These are phyloP conservation scores for Entelurus aequoreus DNA, from an alignment of 2,113 vertebrate species.

Conservation along the genomic window DNA sequence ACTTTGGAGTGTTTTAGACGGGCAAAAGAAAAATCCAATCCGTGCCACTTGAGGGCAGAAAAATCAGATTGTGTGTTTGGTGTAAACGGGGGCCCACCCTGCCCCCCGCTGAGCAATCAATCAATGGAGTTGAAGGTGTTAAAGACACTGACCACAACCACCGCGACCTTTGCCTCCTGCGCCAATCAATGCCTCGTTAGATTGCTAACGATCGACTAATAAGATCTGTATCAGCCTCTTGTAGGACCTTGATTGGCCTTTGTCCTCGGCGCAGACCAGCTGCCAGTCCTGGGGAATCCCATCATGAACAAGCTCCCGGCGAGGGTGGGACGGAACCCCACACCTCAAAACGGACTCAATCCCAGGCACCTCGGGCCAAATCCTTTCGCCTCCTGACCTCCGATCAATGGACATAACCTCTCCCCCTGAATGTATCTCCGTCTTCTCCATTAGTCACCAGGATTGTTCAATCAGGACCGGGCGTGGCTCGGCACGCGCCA, in stretches of 20 bases:
- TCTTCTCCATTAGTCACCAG: conserved; percentile 57
- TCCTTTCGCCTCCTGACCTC: conserved; percentile 41
- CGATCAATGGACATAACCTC: conserved; percentile 68
- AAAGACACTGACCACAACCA: conserved; percentile 63
- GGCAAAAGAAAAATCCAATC: too few species aligned
- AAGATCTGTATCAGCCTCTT: conserved; percentile 70
- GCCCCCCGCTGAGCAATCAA: conserved; percentile 28
- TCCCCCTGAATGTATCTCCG: conserved; percentile 27
- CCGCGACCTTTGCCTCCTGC: conserved; percentile 57
- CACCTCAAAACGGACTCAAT: conserved; percentile 67
- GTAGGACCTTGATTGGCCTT: conserved; percentile 68
- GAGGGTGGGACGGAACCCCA: conserved; percentile 59
- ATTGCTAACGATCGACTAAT: conserved; percentile 72
- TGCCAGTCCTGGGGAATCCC: conserved; percentile 47
- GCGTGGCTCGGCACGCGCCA: conserved; percentile 54
- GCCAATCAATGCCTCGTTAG: conserved; percentile 69
- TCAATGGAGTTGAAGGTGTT: conserved; percentile 70
- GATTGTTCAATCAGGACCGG: conserved; percentile 57
- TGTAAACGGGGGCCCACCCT: too few species aligned
- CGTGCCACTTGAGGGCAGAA: too few species aligned
- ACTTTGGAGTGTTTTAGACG: too few species aligned
- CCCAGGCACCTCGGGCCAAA: conserved; percentile 62
- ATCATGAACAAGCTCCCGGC: conserved; percentile 61
- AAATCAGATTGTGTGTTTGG: too few species aligned
- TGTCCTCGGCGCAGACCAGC: conserved; percentile 47